Conservation (phyloP, 37 sponge, comb jelly and placozoan species). For the Eunapius fragilis region DNA sequence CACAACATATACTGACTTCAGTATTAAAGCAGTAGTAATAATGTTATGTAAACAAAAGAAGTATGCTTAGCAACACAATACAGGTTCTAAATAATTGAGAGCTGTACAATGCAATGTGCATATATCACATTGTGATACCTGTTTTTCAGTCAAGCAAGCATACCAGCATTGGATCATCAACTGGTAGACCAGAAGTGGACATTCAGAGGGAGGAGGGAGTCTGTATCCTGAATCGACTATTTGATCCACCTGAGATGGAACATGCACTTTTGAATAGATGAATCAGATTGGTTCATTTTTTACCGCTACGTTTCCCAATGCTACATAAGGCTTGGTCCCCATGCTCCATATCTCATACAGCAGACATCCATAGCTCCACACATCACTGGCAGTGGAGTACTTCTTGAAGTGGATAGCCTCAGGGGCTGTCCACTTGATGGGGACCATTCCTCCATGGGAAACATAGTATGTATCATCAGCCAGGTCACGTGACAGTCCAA, state of each 20-base stretch:
- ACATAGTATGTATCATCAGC: conserved; percentile 19
- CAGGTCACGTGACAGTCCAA: conserved; percentile 51
- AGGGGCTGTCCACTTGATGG: conserved; percentile 58
- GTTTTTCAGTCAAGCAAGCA: neutral
- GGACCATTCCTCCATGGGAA: conserved; percentile 27
- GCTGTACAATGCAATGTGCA: too few species aligned
- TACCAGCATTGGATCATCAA: neutral
- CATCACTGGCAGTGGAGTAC: neutral
- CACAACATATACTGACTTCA: too few species aligned
- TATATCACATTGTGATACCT: too few species aligned
- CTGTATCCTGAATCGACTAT: neutral
- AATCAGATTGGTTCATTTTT: neutral
- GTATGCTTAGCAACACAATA: too few species aligned
- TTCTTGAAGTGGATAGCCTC: conserved; percentile 27
- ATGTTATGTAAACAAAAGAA: too few species aligned
- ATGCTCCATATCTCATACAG: neutral
- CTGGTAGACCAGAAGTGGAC: neutral
- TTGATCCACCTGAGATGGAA: neutral
- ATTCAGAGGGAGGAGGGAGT: neutral
- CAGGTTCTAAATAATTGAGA: too few species aligned
- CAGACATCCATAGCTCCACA: neutral
- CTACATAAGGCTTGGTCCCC: neutral
- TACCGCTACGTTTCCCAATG: neutral
- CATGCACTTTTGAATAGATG: neutral
- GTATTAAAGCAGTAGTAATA: too few species aligned